A percentile compares a stretch with the other conserved stretches of the same genome.
Conservation (phyloP, 2,797 vertebrate genomes). For the Hoplostethus mediterraneus region DNA sequence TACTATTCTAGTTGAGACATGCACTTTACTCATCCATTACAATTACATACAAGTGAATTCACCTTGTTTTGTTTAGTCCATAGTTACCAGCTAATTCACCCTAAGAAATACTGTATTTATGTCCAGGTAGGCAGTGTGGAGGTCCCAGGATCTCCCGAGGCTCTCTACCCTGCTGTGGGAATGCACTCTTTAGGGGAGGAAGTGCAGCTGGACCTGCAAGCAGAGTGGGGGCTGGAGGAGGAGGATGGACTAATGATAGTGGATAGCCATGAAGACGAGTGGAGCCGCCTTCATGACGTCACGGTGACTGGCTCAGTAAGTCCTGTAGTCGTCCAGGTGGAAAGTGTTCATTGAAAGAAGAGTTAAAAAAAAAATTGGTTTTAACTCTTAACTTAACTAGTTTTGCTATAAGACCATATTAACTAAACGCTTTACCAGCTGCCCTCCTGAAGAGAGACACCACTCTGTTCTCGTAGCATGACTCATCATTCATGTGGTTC, state of each 20-base stretch:
- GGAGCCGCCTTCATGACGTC: constrained; percentile 93
- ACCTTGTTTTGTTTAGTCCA: not conserved
- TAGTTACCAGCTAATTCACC: not conserved
- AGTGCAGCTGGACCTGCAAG: constrained; percentile 92
- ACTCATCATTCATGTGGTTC: not conserved
- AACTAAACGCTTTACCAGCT: not conserved
- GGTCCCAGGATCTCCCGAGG: constrained; percentile 88
- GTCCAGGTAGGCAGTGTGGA: constrained; percentile 91
- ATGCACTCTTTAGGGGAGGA: constrained; percentile 97
- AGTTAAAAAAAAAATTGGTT: too few species aligned
- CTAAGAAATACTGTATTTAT: constrained; percentile 28
- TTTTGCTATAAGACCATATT: not conserved
- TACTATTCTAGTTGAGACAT: not conserved
- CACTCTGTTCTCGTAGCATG: not conserved
- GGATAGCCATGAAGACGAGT: constrained; percentile 96
- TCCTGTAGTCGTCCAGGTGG: not conserved
- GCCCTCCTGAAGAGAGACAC: not conserved
- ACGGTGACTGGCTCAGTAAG: constrained; percentile 89
- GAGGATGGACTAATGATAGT: constrained; percentile 96
- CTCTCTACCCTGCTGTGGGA: constrained; percentile 93
- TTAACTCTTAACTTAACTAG: not conserved
- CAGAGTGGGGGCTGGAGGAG: constrained; percentile 89
- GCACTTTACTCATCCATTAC: not conserved
- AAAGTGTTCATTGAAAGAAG: too few species aligned
- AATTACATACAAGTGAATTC: not conserved